These are phyloP conservation scores for Thryonomys swinderianus DNA, from an alignment of 2,113 vertebrate species.

Conservation along the genomic window DNA sequence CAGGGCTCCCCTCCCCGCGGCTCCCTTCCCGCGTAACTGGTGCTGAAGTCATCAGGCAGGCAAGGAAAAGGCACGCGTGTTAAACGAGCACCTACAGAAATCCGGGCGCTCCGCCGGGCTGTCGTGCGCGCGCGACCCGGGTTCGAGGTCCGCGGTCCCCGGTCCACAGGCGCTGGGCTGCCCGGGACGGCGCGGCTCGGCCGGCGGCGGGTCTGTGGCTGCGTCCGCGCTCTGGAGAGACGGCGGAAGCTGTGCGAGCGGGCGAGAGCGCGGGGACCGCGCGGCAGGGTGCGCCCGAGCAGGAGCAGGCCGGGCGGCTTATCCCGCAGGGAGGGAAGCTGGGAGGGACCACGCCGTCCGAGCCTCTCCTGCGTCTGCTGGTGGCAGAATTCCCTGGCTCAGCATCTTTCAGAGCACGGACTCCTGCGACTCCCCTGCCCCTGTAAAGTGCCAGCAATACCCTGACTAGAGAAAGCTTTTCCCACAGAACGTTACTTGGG, in stretches of 20 bases:
- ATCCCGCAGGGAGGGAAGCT: slow-evolving; percentile 37
- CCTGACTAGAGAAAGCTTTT: not conserved
- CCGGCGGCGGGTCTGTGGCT: not conserved
- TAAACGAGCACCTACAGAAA: slow-evolving; percentile 63
- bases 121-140: not conserved
- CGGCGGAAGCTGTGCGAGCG: not conserved
- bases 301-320: slow-evolving; percentile 52
- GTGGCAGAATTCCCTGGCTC: slow-evolving; percentile 51
- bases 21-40: slow-evolving; percentile 33
- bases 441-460: slow-evolving; percentile 33
- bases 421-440: slow-evolving; percentile 12
- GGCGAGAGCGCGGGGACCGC: not conserved
- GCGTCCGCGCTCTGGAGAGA: not conserved
- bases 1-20: slow-evolving; percentile 7
- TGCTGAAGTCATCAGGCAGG: slow-evolving; percentile 51
- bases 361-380: slow-evolving; percentile 56
- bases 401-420: slow-evolving; percentile 53
- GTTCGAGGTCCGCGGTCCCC: slow-evolving; percentile 55
- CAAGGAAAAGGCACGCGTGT: not conserved
- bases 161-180: not conserved
- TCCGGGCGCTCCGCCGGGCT: not conserved
- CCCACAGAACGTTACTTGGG: not conserved
- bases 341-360: slow-evolving; percentile 52
- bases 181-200: not conserved
- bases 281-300: slow-evolving; percentile 49